These are phyloP conservation scores for Ophonus ardosiacus DNA, from an alignment of 2,888 invertebrate species.

Conservation along the genomic window DNA sequence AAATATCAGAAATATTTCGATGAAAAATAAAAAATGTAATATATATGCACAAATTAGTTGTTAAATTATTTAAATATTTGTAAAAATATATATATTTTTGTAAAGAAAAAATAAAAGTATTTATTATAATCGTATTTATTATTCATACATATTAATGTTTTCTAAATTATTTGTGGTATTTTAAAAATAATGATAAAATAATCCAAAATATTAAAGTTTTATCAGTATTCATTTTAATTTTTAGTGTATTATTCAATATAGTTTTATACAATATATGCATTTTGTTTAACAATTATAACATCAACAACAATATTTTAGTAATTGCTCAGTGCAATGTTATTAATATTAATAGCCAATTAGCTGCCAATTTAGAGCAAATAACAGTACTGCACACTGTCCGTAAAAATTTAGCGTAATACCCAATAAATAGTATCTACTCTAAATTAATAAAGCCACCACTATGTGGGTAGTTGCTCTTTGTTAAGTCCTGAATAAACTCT, in stretches of 20 bases:
- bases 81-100: conserved; percentile 51
- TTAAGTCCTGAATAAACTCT: conserved; percentile 32
- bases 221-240: conserved; percentile 56
- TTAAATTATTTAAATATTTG: conserved; percentile 20
- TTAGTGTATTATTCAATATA: conserved; percentile 65
- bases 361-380: conserved; percentile 62
- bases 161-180: conserved; percentile 4
- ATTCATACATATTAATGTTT: conserved; percentile 1
- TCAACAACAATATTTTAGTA: conserved; percentile 83
- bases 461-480: conserved; percentile 58
- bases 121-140: conserved; percentile 17
- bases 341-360: conserved; percentile 62
- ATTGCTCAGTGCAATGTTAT: conserved; percentile 67
- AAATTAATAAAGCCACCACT: conserved; percentile 60
- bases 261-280: conserved; percentile 85
- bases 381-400: conserved; percentile 52
- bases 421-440: conserved; percentile 43
- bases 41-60: conserved; percentile 26
- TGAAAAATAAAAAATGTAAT: neutral
- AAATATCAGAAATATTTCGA: conserved; percentile 22
- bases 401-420: conserved; percentile 40
- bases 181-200: conserved; percentile 14
- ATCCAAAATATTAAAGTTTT: conserved; percentile 34
- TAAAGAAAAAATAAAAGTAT: conserved; percentile 32
- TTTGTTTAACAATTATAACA: conserved; percentile 84